phyloP scores from a whole-genome alignment of 1,140 invertebrate genomes.

The Macrosteles quadrilineatus region DNA sequence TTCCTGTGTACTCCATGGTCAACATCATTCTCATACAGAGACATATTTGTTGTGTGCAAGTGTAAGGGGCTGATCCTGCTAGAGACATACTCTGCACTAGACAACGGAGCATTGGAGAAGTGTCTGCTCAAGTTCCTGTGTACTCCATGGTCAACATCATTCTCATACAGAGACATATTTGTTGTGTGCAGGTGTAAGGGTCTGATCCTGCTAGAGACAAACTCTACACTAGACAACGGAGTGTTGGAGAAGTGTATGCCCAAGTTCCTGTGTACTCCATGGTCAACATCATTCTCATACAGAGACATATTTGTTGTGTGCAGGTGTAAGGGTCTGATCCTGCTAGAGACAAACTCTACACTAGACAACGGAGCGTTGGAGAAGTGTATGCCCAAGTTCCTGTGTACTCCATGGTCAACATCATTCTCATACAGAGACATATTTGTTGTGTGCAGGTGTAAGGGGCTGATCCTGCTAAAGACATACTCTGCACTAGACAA shows the following conservation, averaged over 20 bases:
- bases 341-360: slow-evolving; percentile 96
- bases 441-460: slow-evolving; percentile 77
- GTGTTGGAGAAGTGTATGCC: too few relatives aligned
- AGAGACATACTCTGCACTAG: slow-evolving; percentile 93
- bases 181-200: too few relatives aligned
- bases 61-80: slow-evolving; percentile 87
- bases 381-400: slow-evolving; percentile 81
- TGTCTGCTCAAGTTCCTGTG: slow-evolving; percentile 85
- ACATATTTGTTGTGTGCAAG: too few relatives aligned
- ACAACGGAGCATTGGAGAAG: slow-evolving; percentile 65
- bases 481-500: slow-evolving; percentile 90
- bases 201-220: too few relatives aligned
- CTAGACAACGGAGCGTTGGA: slow-evolving; percentile 67
- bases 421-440: too few relatives aligned
- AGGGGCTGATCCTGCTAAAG: slow-evolving; percentile 88
- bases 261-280: too few relatives aligned
- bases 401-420: slow-evolving; percentile 97
- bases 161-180: too few relatives aligned
- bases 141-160: slow-evolving; percentile 98
- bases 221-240: too few relatives aligned
- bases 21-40: too few relatives aligned
- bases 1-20: too few relatives aligned
- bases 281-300: too few relatives aligned
- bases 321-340: slow-evolving; percentile 85
- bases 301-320: too few relatives aligned